Evolutionary conservation across 2,888 invertebrate species (phyloP), one percentile per base, ranked within the genome.

Genomic region (Baronia brevicornis): DNA sequence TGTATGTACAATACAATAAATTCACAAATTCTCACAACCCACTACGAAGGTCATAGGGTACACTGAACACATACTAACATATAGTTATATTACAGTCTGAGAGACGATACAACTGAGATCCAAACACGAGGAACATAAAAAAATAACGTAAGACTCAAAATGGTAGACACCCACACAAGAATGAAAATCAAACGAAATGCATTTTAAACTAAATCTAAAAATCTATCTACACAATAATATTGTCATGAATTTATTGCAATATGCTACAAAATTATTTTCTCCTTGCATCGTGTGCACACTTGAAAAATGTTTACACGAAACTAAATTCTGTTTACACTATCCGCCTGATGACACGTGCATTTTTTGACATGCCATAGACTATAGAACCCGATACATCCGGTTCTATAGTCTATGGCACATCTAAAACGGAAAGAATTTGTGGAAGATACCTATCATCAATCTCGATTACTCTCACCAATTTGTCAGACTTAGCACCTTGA

Each of bases 41-140:
- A 48, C 64, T 57, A 60, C 64, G 33, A 40, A 48, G 46, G 48
- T 45, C 48, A 48, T 25, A 24, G 35, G 39, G 31, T 45, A 43
- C 38, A 42, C 40, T 30, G 42, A 41, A 53, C 23, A 44, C 38
- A 42, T 46, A 41, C 35, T 49, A 46, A 43, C 43, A 32, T 58
- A 46, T 39, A 43, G 29, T 44, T 48, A 52, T 58, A 55, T 55
- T 64, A 74, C 60, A 69, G 49, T 60, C 48, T 58, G 60, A 62
- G 64, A 68, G 64, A 69, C 58, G 43, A 46, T 57, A 67, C 54
- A 52, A 55, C 58, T 77, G 78, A 77, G 78, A 78, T 78, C 77
- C 72, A 68, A 67, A 54, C 49, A 55, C 47, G 60, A 77, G 73
- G 74, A 75, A 77, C 71, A 60, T 61, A 70, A 54, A 38, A 41